Evolutionary conservation across 1,140 invertebrate species (phyloP).

Genomic region (Oncopodura yosiiana): DNA sequence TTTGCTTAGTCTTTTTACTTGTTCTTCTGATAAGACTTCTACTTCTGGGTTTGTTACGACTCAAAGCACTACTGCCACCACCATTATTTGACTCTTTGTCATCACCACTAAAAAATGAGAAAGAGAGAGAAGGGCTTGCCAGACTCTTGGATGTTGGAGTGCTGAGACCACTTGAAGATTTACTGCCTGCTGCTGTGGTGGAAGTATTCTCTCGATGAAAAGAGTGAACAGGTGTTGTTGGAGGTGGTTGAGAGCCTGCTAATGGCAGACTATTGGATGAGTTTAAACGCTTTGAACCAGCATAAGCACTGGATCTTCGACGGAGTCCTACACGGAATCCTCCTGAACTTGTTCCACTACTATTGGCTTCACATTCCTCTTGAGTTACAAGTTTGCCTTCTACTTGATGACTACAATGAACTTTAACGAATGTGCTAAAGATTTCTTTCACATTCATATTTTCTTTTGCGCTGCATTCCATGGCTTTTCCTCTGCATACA

Average conservation of each 20-base stretch:
- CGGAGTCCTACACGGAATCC: slow-evolving; percentile 48
- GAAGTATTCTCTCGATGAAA: background rate
- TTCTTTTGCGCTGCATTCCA: slow-evolving; percentile 73
- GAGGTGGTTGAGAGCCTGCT: slow-evolving; percentile 4
- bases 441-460: slow-evolving; percentile 66
- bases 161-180: slow-evolving; percentile 32
- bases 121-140: slow-evolving; percentile 9
- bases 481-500: slow-evolving; percentile 54
- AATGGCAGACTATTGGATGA: slow-evolving; percentile 36
- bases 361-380: slow-evolving; percentile 20
- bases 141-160: slow-evolving; percentile 13
- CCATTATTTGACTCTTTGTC: no score
- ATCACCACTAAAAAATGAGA: slow-evolving; percentile 39
- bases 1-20: slow-evolving; percentile 63
- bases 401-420: slow-evolving; percentile 53
- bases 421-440: slow-evolving; percentile 57
- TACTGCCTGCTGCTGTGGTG: background rate
- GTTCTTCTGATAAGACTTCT: slow-evolving; percentile 65
- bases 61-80: slow-evolving; percentile 28
- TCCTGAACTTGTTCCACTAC: no score
- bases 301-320: slow-evolving; percentile 61
- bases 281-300: slow-evolving; percentile 43
- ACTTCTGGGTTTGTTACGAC: slow-evolving; percentile 52
- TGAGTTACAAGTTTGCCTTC: no score
- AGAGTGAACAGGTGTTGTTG: background rate